These are phyloP conservation scores for Gisinianus flammeolus DNA, from an alignment of 2,888 invertebrate species.

Conservation along the genomic window DNA sequence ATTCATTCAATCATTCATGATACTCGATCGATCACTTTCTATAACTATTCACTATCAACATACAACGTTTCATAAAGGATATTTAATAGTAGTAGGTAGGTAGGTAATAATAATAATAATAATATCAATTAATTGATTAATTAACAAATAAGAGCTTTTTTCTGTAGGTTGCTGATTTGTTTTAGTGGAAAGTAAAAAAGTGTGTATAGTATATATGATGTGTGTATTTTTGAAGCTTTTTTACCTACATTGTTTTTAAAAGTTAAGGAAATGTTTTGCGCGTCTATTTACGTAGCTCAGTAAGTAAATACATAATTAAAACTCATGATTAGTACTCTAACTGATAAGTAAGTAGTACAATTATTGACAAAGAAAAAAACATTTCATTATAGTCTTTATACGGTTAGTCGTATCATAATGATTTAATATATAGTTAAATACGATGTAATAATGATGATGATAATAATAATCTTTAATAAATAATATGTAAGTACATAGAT, in stretches of 20 bases:
- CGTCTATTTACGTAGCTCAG: background rate
- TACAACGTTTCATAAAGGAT: background rate
- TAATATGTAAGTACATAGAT: too few species aligned
- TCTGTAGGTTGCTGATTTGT: background rate
- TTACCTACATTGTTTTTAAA: background rate
- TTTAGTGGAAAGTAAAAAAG: background rate
- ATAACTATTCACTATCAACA: background rate
- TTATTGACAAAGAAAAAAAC: too few species aligned
- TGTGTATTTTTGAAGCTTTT: background rate
- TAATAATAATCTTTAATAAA: too few species aligned
- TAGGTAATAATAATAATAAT: constrained; percentile 4
- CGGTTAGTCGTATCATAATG: too few species aligned
- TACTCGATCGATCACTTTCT: background rate
- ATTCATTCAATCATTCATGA: background rate
- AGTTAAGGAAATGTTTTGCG: background rate
- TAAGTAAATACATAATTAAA: background rate
- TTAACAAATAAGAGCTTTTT: constrained; percentile 4
- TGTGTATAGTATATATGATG: background rate
- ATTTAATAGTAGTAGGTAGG: too few species aligned
- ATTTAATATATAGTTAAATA: background rate
- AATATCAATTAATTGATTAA: background rate
- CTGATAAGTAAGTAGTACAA: too few species aligned
- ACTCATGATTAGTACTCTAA: background rate
- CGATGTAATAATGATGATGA: background rate
- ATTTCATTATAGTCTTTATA: too few species aligned